A percentile compares a stretch with the other conserved stretches of the same genome.
These are phyloP conservation scores for Periophthalmodon schlosseri DNA, from an alignment of 2,113 vertebrate species.

Conservation along the genomic window DNA sequence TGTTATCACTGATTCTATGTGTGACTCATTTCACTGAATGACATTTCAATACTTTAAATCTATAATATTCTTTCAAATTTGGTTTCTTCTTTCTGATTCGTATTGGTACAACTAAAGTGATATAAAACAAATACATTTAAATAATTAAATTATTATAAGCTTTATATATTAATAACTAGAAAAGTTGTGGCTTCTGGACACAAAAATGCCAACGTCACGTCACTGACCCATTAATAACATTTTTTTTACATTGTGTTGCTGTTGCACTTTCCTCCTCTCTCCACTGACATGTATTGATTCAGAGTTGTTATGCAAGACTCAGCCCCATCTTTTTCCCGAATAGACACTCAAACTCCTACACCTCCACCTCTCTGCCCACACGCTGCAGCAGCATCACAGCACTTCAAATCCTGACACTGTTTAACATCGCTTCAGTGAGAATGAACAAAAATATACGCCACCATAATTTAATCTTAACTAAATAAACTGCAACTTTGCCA, in stretches of 20 bases:
- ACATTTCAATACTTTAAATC: no score
- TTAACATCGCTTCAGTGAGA: conserved; percentile 7
- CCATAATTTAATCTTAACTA: background rate
- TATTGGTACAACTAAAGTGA: no score
- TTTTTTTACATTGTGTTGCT: conserved; percentile 66
- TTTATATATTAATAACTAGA: no score
- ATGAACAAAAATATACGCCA: background rate
- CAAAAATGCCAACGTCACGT: no score
- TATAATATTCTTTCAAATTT: no score
- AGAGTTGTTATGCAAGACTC: conserved; percentile 71
- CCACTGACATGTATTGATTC: conserved; percentile 52
- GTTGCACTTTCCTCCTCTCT: conserved; percentile 50
- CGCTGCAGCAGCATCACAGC: conserved; percentile 39
- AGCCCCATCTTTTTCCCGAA: conserved; percentile 45
- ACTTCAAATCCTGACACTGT: conserved; percentile 25
- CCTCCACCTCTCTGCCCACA: conserved; percentile 55
- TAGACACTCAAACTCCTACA: conserved; percentile 63
- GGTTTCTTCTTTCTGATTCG: no score
- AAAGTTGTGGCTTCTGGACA: no score
- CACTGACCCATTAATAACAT: background rate
- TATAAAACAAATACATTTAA: no score
- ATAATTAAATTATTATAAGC: no score
- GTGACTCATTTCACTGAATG: no score
- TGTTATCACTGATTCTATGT: no score
- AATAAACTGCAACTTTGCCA: background rate